Percentiles rank a stretch among this genome's conserved stretches.
phyloP scores from a whole-genome alignment of 2,113 vertebrate species.

The Campylorhamphus procurvoides region DNA sequence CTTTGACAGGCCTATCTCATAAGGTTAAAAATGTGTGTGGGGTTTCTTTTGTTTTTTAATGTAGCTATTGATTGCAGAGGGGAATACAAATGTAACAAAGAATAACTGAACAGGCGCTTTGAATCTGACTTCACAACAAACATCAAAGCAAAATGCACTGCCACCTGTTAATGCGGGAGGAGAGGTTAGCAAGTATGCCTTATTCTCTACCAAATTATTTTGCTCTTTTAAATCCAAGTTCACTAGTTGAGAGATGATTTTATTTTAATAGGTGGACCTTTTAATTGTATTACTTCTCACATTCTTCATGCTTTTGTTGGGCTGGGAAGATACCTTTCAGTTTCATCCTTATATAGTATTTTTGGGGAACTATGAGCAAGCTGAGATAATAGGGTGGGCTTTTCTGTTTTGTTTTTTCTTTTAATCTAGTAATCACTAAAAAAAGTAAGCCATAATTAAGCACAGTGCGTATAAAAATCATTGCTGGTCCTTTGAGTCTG shows the following conservation, averaged over 20 bases:
- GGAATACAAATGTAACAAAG: slow-evolving; percentile 7
- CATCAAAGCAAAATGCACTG: background rate
- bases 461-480: background rate
- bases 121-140: background rate
- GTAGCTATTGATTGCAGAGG: background rate
- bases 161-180: background rate
- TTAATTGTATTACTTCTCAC: background rate
- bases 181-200: background rate
- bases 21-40: background rate
- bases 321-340: background rate
- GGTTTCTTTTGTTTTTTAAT: background rate
- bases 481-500: background rate
- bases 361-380: background rate
- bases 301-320: background rate
- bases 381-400: background rate
- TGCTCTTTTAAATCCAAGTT: background rate
- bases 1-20: background rate
- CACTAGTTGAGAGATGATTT: background rate
- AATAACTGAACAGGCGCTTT: background rate
- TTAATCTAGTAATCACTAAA: background rate
- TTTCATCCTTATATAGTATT: background rate
- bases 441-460: background rate
- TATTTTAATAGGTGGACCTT: background rate
- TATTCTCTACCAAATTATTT: background rate
- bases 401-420: background rate